Evolutionary conservation across 2,797 vertebrate genomes (phyloP).

Genomic region (Dermochelys coriacea): DNA sequence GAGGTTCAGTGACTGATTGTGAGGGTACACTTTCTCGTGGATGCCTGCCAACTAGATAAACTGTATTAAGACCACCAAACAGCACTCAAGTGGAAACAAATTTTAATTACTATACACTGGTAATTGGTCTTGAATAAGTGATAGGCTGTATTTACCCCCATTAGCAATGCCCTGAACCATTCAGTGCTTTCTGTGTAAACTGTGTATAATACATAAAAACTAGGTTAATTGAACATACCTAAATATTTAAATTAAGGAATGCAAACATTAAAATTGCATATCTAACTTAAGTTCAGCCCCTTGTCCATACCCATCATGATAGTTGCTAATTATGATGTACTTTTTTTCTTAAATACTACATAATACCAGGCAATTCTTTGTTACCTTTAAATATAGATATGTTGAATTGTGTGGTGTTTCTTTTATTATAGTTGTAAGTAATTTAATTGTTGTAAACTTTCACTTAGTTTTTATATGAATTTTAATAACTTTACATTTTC

Average conservation of each 20-base stretch:
- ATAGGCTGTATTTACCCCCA: not conserved
- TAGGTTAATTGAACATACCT: not conserved
- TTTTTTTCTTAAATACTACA: not conserved
- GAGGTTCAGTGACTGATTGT: not conserved
- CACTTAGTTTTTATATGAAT: not conserved
- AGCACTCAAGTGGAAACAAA: not conserved
- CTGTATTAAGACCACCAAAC: not conserved
- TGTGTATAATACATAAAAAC: not conserved
- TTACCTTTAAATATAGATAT: not conserved
- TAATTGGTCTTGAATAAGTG: not conserved
- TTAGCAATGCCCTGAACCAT: not conserved
- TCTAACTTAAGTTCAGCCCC: not conserved
- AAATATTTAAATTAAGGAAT: not conserved
- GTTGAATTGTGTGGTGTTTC: not conserved
- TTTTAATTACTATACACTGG: accelerated
- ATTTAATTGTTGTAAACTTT: not conserved
- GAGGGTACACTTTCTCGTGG: not conserved
- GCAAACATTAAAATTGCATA: not conserved
- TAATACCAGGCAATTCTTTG: not conserved
- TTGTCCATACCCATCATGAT: not conserved
- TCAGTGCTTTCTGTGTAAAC: not conserved
- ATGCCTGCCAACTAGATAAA: not conserved
- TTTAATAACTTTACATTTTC: not conserved
- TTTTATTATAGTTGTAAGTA: not conserved
- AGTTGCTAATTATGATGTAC: not conserved